Evolutionary conservation across 2,113 vertebrate genomes (phyloP), one percentile per base, ranked within the genome.

Genomic region (Scatophagus argus): DNA sequence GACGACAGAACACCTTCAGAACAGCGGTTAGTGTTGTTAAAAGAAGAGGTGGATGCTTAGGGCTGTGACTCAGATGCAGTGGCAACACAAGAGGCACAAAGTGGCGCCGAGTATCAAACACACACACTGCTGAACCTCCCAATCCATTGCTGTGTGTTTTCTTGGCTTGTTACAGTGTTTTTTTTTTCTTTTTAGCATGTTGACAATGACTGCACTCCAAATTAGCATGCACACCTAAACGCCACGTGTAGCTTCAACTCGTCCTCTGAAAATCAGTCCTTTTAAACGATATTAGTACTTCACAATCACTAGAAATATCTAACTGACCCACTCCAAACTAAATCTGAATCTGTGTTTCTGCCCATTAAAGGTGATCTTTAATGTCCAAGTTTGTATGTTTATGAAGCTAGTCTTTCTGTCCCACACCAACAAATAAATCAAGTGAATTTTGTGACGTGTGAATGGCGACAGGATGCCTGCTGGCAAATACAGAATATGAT

Each of bases 211-310:
- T 17, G 46, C 56, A 51, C 56, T 78, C 46, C 29, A 51, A 69
- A 52, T 62, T 21, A 67, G 61, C 82, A 87, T 77, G 72, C 74
- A 85, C 74, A 81, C 63, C 63, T 79, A 46, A 84, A 82, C 56
- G 63, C 52, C 47, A 67, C 32, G 19, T 49, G 47, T 27, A 63
- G 16, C 60, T 77, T 73, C 66, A 31, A 59, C 52, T 44, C 59
- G 54, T 74, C 23, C 25, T 75, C 60, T 79, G 29, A 23, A 69
- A 76, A 81, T 52, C n/a, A 31, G 51, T 65, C 70, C 51, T 55
- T 77, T 81, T 36, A 43, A 63, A 64, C 49, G 68, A 77, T 58
- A 79, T 85, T 89, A 85, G 82, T 70, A 87, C 55, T 70, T 78
- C 46, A 82, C 67, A 86, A 77, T 79, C 59, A 66, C 74, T 60